Base-by-base conservation (phyloP, 2,888 invertebrate species). In the Sisyra terminalis region DNA sequence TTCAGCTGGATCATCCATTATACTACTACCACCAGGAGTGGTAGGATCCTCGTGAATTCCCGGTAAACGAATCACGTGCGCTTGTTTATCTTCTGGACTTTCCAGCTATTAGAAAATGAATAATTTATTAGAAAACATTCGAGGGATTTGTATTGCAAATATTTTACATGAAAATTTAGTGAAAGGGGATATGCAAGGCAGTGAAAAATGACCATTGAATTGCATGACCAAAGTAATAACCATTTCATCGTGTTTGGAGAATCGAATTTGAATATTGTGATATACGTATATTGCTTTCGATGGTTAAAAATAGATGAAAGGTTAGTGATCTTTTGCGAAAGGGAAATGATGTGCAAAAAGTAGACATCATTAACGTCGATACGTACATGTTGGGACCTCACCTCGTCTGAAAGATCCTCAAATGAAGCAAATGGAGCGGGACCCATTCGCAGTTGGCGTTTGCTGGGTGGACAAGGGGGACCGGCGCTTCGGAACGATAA, bases 381-480 rank as follows among this genome's bases (percentile, higher is more conserved):
- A 72, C 71, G 64, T 71, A 72, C 71, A 43, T 18, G 18, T 60
- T 69, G 66, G 48, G 66, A 63, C 58, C 70, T 75, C 65, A 81
- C 75, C 71, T 84, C 84, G 66, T 86, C 85, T 57, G 82, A 83
- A 61, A 78, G 73, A 71, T 86, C 86, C 71, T 90, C 90, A 67
- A 90, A 87, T 56, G 89, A 90, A 60, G 90, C 90, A 65, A 90
- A 84, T 59, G 90, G 90, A 57, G 90, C 90, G 59, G 88, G 87
- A 60, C 89, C 89, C 70, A 85, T 80, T 64, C 85, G 80, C 69
- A 78, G 75, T 68, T 83, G 83, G 10, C 24, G 32, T n/a, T 18
- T 32, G 10, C 30, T 7, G n/a, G 10, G 29, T 11, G 24, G 24
- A 24, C 24, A 24, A 5, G 24, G 24, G 7, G 24, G 24, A 24